Evolutionary conservation across 1,140 invertebrate species (phyloP).

Genomic region (Drosophila setifemur): DNA sequence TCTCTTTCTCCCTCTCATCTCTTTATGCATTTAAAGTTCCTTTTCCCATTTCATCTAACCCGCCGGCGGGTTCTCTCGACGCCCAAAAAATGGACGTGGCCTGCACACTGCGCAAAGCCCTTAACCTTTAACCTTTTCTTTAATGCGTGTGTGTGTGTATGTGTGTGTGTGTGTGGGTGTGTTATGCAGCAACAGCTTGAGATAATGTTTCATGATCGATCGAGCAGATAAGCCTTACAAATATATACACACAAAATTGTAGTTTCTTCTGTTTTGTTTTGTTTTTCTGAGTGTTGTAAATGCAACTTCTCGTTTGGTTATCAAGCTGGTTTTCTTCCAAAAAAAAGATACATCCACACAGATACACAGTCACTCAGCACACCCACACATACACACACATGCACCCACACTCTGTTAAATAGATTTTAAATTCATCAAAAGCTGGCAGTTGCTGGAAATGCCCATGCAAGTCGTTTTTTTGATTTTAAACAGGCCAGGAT

Average conservation of each 20-base stretch:
- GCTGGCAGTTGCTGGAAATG: constrained; percentile 16
- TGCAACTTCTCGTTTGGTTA: constrained; percentile 48
- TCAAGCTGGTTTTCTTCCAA: constrained; percentile 9
- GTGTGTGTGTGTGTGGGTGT: constrained; percentile 10
- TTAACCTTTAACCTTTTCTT: constrained; percentile 26
- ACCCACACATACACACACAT: constrained; percentile 3
- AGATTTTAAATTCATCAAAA: constrained; percentile 1
- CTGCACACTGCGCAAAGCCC: constrained; percentile 55
- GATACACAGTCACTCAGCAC: constrained; percentile 6
- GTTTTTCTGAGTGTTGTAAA: constrained; percentile 33
- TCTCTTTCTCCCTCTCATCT: constrained; percentile 9
- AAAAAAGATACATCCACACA: constrained; percentile 27
- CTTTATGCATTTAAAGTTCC: constrained; percentile 5
- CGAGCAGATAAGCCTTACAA: constrained; percentile 41
- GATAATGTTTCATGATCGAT: constrained; percentile 34
- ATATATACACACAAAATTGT: constrained; percentile 42
- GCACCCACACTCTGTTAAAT: background rate
- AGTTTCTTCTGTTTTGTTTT: constrained; percentile 1
- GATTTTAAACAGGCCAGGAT: background rate
- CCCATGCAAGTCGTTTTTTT: background rate
- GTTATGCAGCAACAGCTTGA: constrained; percentile 37
- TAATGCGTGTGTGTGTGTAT: constrained; percentile 6
- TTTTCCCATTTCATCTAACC: constrained; percentile 35
- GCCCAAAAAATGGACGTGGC: constrained; percentile 50
- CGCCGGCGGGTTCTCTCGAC: constrained; percentile 66